Evolutionary conservation across 2,113 vertebrate genomes (phyloP).

Genomic region (Athene cunicularia): DNA sequence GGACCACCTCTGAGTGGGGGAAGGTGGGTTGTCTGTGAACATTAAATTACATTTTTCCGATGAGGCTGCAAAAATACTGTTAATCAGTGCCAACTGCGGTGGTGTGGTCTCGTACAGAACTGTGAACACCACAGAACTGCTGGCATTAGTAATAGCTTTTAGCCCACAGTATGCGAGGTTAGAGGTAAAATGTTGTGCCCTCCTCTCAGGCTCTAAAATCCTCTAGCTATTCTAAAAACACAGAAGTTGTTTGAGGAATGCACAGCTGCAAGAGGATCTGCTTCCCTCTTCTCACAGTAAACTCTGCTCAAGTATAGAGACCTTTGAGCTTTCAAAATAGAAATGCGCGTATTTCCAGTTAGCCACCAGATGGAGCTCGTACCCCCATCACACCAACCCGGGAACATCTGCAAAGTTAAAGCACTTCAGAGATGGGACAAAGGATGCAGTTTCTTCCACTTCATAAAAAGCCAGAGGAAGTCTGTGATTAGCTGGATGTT

Average conservation of each 20-base stretch:
- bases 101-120: background rate
- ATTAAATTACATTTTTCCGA: conserved; percentile 12
- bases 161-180: background rate
- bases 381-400: background rate
- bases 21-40: background rate
- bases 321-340: background rate
- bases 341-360: background rate
- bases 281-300: background rate
- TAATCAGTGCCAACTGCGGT: background rate
- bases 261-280: background rate
- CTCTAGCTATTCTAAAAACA: background rate
- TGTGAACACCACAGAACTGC: background rate
- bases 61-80: conserved; percentile 12
- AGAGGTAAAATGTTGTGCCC: background rate
- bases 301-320: background rate
- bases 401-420: background rate
- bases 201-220: background rate
- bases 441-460: conserved; percentile 18
- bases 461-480: conserved; percentile 42
- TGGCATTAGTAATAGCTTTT: background rate
- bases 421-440: background rate
- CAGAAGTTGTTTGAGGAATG: background rate
- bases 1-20: conserved; percentile 9
- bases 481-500: conserved; percentile 39
- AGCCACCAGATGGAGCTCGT: conserved; percentile 51